Conservation (phyloP, 2,113 vertebrate genomes). For the Boulengeromyrus knoepffleri region DNA sequence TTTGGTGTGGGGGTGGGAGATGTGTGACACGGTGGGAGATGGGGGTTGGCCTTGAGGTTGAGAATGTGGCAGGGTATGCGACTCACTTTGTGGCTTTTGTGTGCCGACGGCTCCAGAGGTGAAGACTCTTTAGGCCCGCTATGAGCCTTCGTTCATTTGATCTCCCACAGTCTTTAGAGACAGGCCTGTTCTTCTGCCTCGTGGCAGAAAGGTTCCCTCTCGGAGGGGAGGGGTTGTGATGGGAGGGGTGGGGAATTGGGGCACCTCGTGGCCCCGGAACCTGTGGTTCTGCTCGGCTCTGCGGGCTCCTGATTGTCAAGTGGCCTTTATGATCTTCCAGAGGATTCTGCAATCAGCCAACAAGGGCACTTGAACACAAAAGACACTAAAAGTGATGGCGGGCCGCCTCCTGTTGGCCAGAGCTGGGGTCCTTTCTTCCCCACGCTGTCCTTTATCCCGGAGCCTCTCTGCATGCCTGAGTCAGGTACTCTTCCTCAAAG, state of each 20-base stretch:
- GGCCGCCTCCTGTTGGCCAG: not conserved
- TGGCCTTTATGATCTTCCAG: slow-evolving; percentile 1
- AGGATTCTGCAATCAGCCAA: slow-evolving; percentile 15
- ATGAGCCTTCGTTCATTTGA: not conserved
- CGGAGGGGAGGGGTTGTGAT: not conserved
- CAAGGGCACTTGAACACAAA: slow-evolving; percentile 14
- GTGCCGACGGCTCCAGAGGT: not conserved
- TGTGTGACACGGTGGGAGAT: not conserved
- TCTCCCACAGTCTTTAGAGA: not conserved
- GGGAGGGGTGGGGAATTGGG: not conserved
- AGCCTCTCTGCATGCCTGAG: not conserved
- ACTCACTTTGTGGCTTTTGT: not conserved
- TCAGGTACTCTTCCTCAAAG: not conserved
- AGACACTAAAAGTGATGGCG: not conserved
- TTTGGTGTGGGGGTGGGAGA: not conserved
- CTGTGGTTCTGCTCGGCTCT: not conserved
- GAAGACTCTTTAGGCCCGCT: not conserved
- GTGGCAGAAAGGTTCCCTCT: not conserved
- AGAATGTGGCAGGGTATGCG: not conserved
- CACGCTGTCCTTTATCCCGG: not conserved
- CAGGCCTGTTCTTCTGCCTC: not conserved
- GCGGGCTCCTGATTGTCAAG: slow-evolving; percentile 3
- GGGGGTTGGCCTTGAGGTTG: not conserved
- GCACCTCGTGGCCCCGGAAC: not conserved
- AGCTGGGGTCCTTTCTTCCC: not conserved